phyloP scores from a whole-genome alignment of 1,140 invertebrate species.

The Diprion similis region DNA sequence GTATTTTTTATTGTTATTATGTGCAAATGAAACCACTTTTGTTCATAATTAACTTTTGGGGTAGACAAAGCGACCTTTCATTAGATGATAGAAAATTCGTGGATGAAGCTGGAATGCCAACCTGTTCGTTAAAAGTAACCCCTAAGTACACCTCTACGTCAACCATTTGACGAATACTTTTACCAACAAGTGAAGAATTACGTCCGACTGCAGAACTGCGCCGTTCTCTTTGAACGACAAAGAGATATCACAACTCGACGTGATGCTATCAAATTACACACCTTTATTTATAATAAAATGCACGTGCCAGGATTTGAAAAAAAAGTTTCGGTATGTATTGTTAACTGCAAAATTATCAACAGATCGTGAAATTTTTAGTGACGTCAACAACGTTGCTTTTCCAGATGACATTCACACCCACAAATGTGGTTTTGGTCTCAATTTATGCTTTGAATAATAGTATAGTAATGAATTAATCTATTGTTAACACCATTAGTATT shows the following conservation, averaged over 20 bases:
- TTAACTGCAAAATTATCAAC: too few relatives aligned
- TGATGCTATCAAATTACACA: constrained; percentile 29
- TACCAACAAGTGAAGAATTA: constrained; percentile 35
- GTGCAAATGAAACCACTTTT: constrained; percentile 30
- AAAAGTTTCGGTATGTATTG: constrained; percentile 29
- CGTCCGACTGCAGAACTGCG: constrained; percentile 27
- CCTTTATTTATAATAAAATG: constrained; percentile 25
- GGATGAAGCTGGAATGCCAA: constrained; percentile 4
- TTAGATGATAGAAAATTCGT: constrained; percentile 27
- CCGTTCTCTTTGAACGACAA: constrained; percentile 15
- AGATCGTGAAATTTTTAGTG: too few relatives aligned
- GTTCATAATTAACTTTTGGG: constrained; percentile 33
- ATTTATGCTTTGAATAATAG: too few relatives aligned
- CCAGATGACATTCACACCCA: too few relatives aligned
- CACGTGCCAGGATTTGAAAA: constrained; percentile 19
- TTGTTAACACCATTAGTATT: too few relatives aligned
- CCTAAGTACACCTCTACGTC: constrained; percentile 29
- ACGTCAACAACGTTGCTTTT: too few relatives aligned
- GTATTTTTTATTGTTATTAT: too few relatives aligned
- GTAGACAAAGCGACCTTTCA: constrained; percentile 25
- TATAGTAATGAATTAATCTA: too few relatives aligned
- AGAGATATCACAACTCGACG: constrained; percentile 20
- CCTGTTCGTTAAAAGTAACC: constrained; percentile 29
- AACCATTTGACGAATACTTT: constrained; percentile 37
- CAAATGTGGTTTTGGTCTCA: too few relatives aligned